Base-by-base conservation (phyloP, 1,140 invertebrate species). In the Bacillus rossius region DNA sequence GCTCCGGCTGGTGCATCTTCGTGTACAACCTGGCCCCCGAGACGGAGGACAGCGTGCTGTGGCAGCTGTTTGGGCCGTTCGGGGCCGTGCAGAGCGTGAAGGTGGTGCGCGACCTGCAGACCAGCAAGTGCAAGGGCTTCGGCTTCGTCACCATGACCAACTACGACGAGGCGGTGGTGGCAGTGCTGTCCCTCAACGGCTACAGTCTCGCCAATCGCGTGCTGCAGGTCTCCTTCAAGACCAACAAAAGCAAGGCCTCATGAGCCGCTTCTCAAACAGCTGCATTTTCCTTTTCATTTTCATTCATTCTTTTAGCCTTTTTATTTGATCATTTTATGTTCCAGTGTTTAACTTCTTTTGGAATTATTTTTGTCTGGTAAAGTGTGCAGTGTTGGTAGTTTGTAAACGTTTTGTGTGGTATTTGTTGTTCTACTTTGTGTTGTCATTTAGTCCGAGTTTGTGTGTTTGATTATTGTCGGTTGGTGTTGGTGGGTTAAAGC, bases 101-200 rank as follows among this genome's bases (percentile, higher is more conserved):
- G 81, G 91, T 96, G 49, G 97, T 99, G 69, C 87, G 96, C 60
- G 96, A 99, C 78, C 83, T 95, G 69, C 92, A 97, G 76, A 97
- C 96, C 60, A 96, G 97, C 79, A 99, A 99, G 78, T 99, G 97
- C 84, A 99, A 98, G 79, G 97, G 97, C 65, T 99, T 98, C 75
- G 97, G 95, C 14, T 98, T 99, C 76, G 96, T 99, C 58, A 98
- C 95, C 54, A 99, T 99, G 97, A 98, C 94, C 68, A 98, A 98
- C 77, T 99, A 99, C 78, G 96, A 99, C 74, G 96, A 99, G 73
- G 95, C 96, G 13, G 86, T 97, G 22, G 89, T 96, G 59, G 96
- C 97, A 53, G 98, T 99, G 68, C 94, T 96, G 75, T 94, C 92
- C 60, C 83, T 99, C 58, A 99, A 99, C 78, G 96, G 96, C 51